Conservation (phyloP, 1,140 invertebrate species). For the Eriosoma lanigerum region DNA sequence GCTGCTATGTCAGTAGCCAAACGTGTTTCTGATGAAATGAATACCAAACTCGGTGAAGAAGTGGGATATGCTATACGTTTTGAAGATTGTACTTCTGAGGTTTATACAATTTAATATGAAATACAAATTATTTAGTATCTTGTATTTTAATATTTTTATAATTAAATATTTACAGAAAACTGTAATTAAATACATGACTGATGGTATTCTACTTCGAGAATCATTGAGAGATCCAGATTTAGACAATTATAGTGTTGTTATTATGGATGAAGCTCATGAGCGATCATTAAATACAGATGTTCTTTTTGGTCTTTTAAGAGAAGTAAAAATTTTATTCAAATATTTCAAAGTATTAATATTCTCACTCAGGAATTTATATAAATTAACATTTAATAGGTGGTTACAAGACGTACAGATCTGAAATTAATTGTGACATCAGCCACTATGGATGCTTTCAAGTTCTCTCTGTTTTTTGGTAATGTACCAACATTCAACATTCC, state of each 20-base stretch:
- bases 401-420: constrained; percentile 88
- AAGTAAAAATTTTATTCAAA: constrained; percentile 64
- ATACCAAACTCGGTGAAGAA: constrained; percentile 71
- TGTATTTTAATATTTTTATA: background rate
- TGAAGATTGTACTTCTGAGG: constrained; percentile 96
- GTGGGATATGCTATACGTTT: constrained; percentile 99
- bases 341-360: background rate
- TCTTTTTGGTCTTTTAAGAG: constrained; percentile 91
- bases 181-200: constrained; percentile 99
- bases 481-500: constrained; percentile 97
- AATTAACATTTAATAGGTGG: constrained; percentile 66
- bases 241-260: constrained; percentile 93
- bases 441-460: constrained; percentile 98
- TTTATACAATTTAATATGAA: constrained; percentile 55
- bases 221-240: constrained; percentile 92
- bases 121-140: too few species aligned
- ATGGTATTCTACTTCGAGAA: constrained; percentile 95
- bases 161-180: constrained; percentile 66
- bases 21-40: constrained; percentile 97
- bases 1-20: constrained; percentile 99
- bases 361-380: background rate
- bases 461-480: constrained; percentile 97
- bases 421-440: constrained; percentile 99
- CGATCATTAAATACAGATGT: constrained; percentile 97
- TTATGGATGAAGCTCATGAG: constrained; percentile 99